Evolutionary conservation across 1,140 invertebrate species (phyloP).

Genomic region (Sitodiplosis mosellana): DNA sequence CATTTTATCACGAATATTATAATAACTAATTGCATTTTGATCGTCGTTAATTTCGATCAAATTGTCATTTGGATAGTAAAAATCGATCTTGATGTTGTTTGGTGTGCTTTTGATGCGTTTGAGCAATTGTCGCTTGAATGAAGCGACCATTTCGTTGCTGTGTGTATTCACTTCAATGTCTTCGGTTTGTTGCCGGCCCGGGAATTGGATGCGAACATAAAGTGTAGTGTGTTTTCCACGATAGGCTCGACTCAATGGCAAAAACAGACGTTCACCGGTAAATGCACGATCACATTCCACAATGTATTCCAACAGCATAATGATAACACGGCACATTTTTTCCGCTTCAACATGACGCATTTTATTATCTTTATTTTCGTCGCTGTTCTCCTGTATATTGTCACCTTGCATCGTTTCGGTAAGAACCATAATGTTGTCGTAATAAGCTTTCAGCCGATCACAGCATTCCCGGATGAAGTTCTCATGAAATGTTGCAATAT

Average conservation of each 20-base stretch:
- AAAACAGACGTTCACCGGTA: conserved; percentile 70
- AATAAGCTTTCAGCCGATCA: conserved; percentile 70
- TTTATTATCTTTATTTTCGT: conserved; percentile 19
- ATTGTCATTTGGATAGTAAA: conserved; percentile 73
- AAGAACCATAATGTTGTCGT: conserved; percentile 39
- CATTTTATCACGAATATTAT: conserved; percentile 80
- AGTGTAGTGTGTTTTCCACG: conserved; percentile 78
- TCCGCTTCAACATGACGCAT: conserved; percentile 47
- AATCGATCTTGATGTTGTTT: conserved; percentile 68
- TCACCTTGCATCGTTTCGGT: conserved; percentile 15
- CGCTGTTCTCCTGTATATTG: conserved; percentile 5
- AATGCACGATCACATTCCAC: conserved; percentile 89
- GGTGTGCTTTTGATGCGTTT: conserved; percentile 49
- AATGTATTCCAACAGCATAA: conserved; percentile 89
- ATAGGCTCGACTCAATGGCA: conserved; percentile 41
- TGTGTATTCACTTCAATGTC: conserved; percentile 88
- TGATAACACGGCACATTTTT: conserved; percentile 83
- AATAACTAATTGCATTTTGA: conserved; percentile 70
- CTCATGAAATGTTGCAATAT: conserved; percentile 60
- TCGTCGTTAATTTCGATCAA: conserved; percentile 72
- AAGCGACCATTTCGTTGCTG: conserved; percentile 64
- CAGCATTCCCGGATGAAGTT: conserved; percentile 80
- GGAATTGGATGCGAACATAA: conserved; percentile 75
- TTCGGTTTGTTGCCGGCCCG: conserved; percentile 74
- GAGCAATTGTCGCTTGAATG: conserved; percentile 42